phyloP scores from a whole-genome alignment of 2,797 vertebrate genomes.

The Staurois parvus region DNA sequence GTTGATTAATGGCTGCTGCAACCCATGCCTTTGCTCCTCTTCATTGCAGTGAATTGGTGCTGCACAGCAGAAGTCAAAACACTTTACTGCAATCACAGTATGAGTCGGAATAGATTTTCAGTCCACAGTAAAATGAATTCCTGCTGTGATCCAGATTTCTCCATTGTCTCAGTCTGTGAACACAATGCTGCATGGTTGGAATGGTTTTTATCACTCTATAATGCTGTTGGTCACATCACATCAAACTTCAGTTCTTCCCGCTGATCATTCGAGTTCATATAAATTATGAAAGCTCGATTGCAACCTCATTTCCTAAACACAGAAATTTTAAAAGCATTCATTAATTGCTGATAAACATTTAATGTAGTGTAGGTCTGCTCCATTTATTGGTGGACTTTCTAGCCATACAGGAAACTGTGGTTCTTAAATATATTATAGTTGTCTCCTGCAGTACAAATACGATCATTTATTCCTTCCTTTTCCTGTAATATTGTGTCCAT shows the following conservation, averaged over 20 bases:
- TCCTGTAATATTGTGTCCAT: too few relatives aligned
- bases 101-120: too few relatives aligned
- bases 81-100: too few relatives aligned
- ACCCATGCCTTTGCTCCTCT: too few relatives aligned
- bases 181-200: not conserved
- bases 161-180: not conserved
- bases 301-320: slow-evolving; percentile 36
- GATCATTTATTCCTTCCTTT: too few relatives aligned
- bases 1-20: too few relatives aligned
- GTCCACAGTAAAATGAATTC: not conserved
- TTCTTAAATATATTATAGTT: not conserved
- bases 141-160: not conserved
- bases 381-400: not conserved
- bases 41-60: too few relatives aligned
- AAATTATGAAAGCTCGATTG: not conserved
- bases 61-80: too few relatives aligned
- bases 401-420: not conserved
- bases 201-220: not conserved
- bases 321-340: not conserved
- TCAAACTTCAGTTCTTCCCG: not conserved
- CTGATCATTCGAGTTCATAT: not conserved
- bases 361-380: not conserved
- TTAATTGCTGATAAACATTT: not conserved
- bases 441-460: not conserved
- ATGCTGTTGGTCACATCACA: not conserved